Conservation (phyloP, 2,113 vertebrate genomes). For the Brachyistius frenatus region DNA sequence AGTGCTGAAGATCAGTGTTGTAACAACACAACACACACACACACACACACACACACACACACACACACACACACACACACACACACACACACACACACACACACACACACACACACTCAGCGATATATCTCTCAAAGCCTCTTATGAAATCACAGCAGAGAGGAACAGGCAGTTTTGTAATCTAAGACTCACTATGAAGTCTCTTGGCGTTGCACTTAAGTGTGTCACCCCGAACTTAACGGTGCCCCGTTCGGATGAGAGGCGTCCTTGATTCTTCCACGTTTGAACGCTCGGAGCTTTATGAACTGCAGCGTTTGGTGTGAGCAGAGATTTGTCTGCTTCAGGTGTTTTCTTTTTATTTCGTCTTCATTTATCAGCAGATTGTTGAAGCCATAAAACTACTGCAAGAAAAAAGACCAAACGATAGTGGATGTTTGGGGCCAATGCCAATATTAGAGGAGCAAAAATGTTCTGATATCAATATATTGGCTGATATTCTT, state of each 20-base stretch:
- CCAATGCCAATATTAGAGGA: too few species aligned
- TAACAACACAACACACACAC: conserved; percentile 15
- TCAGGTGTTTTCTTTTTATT: too few species aligned
- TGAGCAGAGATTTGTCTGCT: not conserved
- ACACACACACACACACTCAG: not conserved
- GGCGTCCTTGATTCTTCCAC: conserved; percentile 15
- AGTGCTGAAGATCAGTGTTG: conserved; percentile 65
- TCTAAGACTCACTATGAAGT: conserved; percentile 52
- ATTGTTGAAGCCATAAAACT: too few species aligned
- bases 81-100: conserved; percentile 26
- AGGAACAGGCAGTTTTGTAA: conserved; percentile 68
- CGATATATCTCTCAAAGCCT: conserved; percentile 58
- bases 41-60: too few species aligned
- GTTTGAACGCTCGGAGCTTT: not conserved
- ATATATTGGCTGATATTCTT: too few species aligned
- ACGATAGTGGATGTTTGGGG: too few species aligned
- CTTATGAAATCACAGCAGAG: conserved; percentile 71
- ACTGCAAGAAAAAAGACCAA: too few species aligned
- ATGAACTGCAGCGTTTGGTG: conserved; percentile 2
- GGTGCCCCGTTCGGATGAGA: conserved; percentile 46
- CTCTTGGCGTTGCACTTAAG: conserved; percentile 56
- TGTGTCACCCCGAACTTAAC: conserved; percentile 64
- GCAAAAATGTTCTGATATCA: too few species aligned
- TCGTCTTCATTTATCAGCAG: too few species aligned
- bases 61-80: conserved; percentile 19